phyloP scores from a whole-genome alignment of 2,113 vertebrate genomes.

The Alexandromys fortis region DNA sequence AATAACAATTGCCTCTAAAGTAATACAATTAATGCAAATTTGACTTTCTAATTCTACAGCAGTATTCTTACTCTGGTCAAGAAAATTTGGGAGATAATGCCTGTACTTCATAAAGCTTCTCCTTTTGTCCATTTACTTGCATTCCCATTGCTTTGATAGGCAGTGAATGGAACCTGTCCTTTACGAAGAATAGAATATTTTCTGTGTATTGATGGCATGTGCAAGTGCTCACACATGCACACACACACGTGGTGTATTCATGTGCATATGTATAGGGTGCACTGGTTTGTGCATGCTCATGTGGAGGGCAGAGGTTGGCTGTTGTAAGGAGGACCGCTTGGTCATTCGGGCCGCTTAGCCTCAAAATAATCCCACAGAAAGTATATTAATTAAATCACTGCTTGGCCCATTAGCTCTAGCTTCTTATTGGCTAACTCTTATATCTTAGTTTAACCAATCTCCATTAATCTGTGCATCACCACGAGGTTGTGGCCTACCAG shows the following conservation, averaged over 20 bases:
- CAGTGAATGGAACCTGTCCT: neutral
- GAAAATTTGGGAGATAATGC: neutral
- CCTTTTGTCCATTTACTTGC: neutral
- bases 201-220: neutral
- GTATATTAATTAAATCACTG: too few relatives aligned
- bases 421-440: too few relatives aligned
- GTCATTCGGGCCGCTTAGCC: too few relatives aligned
- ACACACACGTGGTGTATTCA: neutral
- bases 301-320: neutral
- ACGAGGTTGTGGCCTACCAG: too few relatives aligned
- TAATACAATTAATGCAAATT: neutral
- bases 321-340: too few relatives aligned
- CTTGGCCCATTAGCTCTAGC: too few relatives aligned
- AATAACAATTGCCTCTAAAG: neutral
- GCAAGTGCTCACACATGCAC: neutral
- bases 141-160: neutral
- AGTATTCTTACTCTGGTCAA: neutral
- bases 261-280: neutral
- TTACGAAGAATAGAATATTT: neutral
- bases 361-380: too few relatives aligned
- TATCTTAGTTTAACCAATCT: too few relatives aligned
- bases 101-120: neutral
- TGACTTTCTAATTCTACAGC: slow-evolving; percentile 23
- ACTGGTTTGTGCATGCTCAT: too few relatives aligned
- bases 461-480: too few relatives aligned